A percentile compares a stretch with the other conserved stretches of the same genome.
Evolutionary conservation across 2,888 invertebrate genomes (phyloP).

Genomic region (Graphium colonna): DNA sequence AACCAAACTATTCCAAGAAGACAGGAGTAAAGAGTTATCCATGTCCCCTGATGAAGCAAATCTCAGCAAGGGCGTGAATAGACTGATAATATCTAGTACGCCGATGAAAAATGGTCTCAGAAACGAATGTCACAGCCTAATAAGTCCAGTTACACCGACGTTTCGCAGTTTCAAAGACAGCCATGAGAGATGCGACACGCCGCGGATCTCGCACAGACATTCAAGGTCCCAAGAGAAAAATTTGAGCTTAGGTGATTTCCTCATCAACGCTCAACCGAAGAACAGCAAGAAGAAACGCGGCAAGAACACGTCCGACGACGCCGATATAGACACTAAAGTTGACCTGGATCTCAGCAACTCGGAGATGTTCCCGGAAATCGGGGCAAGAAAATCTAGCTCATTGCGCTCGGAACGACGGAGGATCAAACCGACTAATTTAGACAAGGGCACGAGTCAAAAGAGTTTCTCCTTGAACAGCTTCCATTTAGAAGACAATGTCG

Average conservation of each 20-base stretch:
- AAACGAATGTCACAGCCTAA: constrained; percentile 45
- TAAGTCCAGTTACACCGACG: constrained; percentile 58
- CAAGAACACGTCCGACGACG: constrained; percentile 48
- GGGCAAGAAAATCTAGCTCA: constrained; percentile 58
- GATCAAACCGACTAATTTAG: constrained; percentile 77
- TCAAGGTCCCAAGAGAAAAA: constrained; percentile 60
- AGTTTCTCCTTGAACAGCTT: constrained; percentile 61
- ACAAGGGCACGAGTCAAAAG: constrained; percentile 48
- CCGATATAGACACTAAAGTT: constrained; percentile 45
- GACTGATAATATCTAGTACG: constrained; percentile 56
- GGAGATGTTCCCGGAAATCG: constrained; percentile 68
- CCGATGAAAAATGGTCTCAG: constrained; percentile 59
- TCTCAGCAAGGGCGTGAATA: constrained; percentile 49
- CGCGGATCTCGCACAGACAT: constrained; percentile 51
- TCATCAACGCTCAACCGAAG: constrained; percentile 51
- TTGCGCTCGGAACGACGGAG: constrained; percentile 57
- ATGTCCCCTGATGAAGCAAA: constrained; percentile 62
- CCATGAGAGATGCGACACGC: constrained; percentile 63
- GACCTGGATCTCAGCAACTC: constrained; percentile 63
- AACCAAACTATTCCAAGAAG: constrained; percentile 64
- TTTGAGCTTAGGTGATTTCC: constrained; percentile 58
- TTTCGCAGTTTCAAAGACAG: constrained; percentile 43
- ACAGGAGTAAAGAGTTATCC: constrained; percentile 49
- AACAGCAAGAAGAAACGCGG: constrained; percentile 58
- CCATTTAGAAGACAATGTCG: constrained; percentile 58